A percentile compares a stretch with the other conserved stretches of the same genome.
These are phyloP conservation scores for Lophura nycthemera DNA, from an alignment of 2,113 vertebrate species.

Conservation along the genomic window DNA sequence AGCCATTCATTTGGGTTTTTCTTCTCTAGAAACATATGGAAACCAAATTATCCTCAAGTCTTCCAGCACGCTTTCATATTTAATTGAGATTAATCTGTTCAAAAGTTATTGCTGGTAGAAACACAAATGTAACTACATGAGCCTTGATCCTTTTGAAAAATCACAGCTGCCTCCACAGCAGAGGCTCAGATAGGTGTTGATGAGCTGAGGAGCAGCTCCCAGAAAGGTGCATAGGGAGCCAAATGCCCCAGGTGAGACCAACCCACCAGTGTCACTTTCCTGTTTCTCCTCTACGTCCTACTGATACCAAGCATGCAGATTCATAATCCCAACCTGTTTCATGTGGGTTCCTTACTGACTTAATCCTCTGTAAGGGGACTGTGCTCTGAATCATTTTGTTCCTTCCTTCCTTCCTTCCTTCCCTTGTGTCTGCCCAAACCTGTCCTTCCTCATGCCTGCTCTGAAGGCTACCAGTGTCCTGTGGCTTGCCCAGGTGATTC, in stretches of 20 bases:
- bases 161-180: not conserved
- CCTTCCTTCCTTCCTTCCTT: not conserved
- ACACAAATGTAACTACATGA: not conserved
- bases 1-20: not conserved
- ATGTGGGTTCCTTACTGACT: not conserved
- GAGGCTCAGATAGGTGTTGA: not conserved
- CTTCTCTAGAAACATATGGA: not conserved
- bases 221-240: not conserved
- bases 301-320: not conserved
- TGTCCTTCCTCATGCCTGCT: not conserved
- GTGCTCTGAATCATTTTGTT: not conserved
- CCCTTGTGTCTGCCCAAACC: not conserved
- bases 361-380: fast-evolving
- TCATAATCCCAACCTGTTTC: not conserved
- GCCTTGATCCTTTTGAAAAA: not conserved
- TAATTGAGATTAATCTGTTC: not conserved
- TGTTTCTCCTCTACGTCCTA: not conserved
- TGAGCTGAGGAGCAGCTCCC: not conserved
- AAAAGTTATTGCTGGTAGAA: not conserved
- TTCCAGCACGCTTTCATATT: not conserved
- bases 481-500: not conserved
- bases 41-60: not conserved
- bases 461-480: not conserved
- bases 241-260: not conserved
- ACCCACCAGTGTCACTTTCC: not conserved